Percentiles rank a stretch among this genome's conserved stretches.
Evolutionary conservation across 1,140 invertebrate genomes (phyloP).

Genomic region (Scaptomyza pallida): DNA sequence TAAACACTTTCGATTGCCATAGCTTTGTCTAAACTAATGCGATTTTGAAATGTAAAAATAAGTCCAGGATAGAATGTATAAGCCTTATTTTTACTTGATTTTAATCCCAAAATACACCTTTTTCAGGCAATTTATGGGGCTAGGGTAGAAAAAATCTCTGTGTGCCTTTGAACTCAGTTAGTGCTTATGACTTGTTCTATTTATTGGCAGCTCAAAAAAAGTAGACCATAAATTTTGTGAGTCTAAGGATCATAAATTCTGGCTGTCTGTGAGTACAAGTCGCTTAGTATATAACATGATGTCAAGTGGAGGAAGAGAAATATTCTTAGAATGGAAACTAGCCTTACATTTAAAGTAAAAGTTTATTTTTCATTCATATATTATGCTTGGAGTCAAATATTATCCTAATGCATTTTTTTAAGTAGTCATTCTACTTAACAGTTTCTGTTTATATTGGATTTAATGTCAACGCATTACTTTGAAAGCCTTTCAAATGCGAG

Average conservation of each 20-base stretch:
- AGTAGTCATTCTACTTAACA: too few relatives aligned
- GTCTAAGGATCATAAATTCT: slow-evolving; percentile 8
- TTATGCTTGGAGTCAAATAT: neutral
- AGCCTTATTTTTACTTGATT: too few relatives aligned
- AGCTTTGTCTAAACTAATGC: too few relatives aligned
- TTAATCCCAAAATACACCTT: too few relatives aligned
- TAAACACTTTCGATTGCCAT: too few relatives aligned
- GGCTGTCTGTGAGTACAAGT: neutral
- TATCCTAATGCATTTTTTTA: neutral
- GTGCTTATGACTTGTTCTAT: slow-evolving; percentile 4
- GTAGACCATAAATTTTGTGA: slow-evolving; percentile 3
- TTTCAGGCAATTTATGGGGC: too few relatives aligned
- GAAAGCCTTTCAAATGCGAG: neutral
- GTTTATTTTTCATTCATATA: too few relatives aligned
- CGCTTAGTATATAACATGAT: neutral
- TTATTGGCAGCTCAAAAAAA: slow-evolving; percentile 9
- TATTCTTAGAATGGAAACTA: too few relatives aligned
- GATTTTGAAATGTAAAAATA: too few relatives aligned
- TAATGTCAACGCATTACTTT: neutral
- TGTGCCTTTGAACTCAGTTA: neutral
- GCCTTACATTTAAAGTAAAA: too few relatives aligned
- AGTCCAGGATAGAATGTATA: too few relatives aligned
- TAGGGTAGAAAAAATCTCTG: slow-evolving; percentile 10
- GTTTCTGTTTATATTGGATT: too few relatives aligned
- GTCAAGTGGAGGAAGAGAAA: neutral